Percentiles rank a stretch among this genome's conserved stretches.
Evolutionary conservation across 2,888 invertebrate species (phyloP).

Genomic region (Netelia inedita): DNA sequence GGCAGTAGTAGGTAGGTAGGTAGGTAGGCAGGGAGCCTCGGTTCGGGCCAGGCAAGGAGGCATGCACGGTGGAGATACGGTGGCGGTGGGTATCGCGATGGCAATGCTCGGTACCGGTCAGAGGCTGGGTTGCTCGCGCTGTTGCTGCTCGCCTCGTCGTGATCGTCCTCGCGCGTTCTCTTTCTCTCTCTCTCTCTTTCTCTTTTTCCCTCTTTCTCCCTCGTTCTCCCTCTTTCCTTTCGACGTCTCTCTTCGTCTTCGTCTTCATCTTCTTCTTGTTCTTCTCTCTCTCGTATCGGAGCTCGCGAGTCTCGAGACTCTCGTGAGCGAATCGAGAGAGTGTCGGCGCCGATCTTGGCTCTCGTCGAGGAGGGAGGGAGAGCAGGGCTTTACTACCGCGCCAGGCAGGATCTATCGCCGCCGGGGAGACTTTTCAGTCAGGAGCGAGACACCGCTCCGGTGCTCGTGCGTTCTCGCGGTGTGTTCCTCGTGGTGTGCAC

Average conservation of each 20-base stretch:
- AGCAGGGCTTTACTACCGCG: conserved; percentile 46
- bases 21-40: conserved; percentile 26
- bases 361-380: conserved; percentile 26
- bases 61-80: conserved; percentile 31
- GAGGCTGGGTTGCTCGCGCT: conserved; percentile 58
- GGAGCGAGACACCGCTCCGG: conserved; percentile 69
- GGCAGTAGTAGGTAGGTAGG: conserved; percentile 53
- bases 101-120: conserved; percentile 67
- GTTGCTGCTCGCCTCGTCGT: conserved; percentile 45
- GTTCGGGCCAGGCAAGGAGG: conserved; percentile 15
- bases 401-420: conserved; percentile 67
- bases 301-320: conserved; percentile 45
- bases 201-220: background rate
- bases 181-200: conserved; percentile 12
- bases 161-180: conserved; percentile 57
- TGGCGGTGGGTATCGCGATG: conserved; percentile 52
- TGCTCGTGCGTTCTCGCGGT: conserved; percentile 58
- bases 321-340: conserved; percentile 64
- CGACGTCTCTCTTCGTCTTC: conserved; percentile 26
- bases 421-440: conserved; percentile 68
- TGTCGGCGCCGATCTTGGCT: conserved; percentile 63
- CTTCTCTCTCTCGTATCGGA: conserved; percentile 32
- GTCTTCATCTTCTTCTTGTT: background rate
- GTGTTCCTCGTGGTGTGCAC: conserved; percentile 47
- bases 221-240: conserved; percentile 33